Evolutionary conservation across 2,888 invertebrate genomes (phyloP), one percentile per base, ranked within the genome.

Genomic region (Tetrapedia diversipes): DNA sequence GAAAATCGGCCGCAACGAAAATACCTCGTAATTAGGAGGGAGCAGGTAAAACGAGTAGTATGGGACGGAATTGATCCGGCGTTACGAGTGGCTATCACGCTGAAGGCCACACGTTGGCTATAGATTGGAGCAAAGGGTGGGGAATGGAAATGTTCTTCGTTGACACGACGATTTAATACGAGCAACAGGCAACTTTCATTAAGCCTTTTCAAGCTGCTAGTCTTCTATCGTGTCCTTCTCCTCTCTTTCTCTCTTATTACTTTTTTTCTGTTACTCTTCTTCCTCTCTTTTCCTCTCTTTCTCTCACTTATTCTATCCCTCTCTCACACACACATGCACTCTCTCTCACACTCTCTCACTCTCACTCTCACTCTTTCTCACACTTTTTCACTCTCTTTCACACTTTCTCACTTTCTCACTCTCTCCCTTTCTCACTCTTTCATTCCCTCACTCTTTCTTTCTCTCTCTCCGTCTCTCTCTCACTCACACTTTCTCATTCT

Each of bases 131-230:
- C 61, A 51, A 47, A 53, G 67, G 67, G 53, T 14, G 66, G 57
- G 65, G 59, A 70, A 75, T 73, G 70, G 81, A 79, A 77, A 81
- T 81, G 81, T 83, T 79, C 79, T 77, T 78, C 75, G 85, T 82
- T 77, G 85, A 84, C 81, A 77, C 74, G 82, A 79, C 84, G 81
- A 85, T 85, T 85, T 85, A n/a, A 82, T 77, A 80, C 82, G 83
- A 86, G 87, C 87, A 87, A 87, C 87, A 87, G 87, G 87, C 87
- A 87, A 87, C 87, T 87, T 86, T 87, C 86, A 86, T 87, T 86
- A 87, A 87, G 86, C 87, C 87, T 86, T 86, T 87, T 85, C 84
- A 80, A 85, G 77, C 81, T 39, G 51, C 41, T 61, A 37, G 51
- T 53, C 60, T 39, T 67, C 27, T 34, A 43, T 34, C 47, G 29